Conservation (phyloP, 2,888 invertebrate genomes). For the Sphecodes monilicornis region DNA sequence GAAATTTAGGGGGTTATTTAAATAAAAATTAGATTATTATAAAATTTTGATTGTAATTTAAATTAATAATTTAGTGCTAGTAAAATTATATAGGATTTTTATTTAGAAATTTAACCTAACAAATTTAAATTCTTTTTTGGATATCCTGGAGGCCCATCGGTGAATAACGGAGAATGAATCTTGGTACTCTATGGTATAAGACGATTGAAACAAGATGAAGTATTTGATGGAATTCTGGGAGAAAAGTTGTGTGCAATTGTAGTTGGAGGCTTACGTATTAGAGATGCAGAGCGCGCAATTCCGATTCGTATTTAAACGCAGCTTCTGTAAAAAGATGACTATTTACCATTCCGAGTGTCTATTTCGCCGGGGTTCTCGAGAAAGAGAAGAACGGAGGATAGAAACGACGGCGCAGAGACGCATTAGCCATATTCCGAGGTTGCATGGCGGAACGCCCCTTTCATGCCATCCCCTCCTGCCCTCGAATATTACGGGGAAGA, state of each 20-base stretch:
- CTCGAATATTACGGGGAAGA: slow-evolving; percentile 71
- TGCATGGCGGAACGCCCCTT: slow-evolving; percentile 84
- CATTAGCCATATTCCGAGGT: slow-evolving; percentile 82
- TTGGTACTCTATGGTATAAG: background rate
- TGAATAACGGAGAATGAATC: background rate
- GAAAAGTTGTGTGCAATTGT: background rate
- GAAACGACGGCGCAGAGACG: slow-evolving; percentile 49
- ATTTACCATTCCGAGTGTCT: slow-evolving; percentile 27
- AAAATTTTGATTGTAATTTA: too few species aligned
- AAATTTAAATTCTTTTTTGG: background rate
- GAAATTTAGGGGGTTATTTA: too few species aligned
- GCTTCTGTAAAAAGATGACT: slow-evolving; percentile 20
- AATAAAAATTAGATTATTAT: too few species aligned
- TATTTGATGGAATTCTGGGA: background rate
- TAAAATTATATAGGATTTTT: too few species aligned
- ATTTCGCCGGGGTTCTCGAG: slow-evolving; percentile 16
- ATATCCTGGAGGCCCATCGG: background rate
- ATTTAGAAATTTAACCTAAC: too few species aligned
- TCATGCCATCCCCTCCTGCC: slow-evolving; percentile 67
- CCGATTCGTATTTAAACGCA: background rate
- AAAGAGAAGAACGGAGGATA: slow-evolving; percentile 48
- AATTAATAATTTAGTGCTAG: too few species aligned
- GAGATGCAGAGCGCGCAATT: background rate
- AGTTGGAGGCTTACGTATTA: background rate
- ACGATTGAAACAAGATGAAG: background rate